Evolutionary conservation across 2,113 vertebrate genomes (phyloP), one percentile per base, ranked within the genome.

Genomic region (Trematocara marginatum): DNA sequence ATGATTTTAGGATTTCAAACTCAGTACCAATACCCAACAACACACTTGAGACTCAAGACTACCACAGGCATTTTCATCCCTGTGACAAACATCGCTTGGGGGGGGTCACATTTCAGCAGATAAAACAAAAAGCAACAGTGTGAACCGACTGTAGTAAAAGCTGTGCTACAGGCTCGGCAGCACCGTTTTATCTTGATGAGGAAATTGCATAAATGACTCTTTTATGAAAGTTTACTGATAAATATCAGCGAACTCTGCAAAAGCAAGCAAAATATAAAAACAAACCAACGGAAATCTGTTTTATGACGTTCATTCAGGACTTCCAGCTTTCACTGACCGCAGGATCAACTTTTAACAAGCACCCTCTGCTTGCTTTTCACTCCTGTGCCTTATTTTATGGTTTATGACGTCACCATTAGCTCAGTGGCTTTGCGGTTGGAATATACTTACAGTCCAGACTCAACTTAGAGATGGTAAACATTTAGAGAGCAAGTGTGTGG

Each of bases 381-480:
- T 66, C 45, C 82, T 26, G 40, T 0, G 26, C 29, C 83, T 84
- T 53, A 31, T 47, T 89, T 79, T n/a, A 84, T 45, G 23, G 1
- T 49, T 3, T 42, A 45, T 69, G 66, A 81, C 78, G 54, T 86
- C 83, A 85, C 4, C 83, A 45, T 61, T 42, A 82, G 80, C 91
- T 87, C 85, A 42, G 56, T 31, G 49, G 23, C 31, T 29, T 76
- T 78, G 87, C 38, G 91, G 87, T 80, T 6, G n/a, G 84, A 89
- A 79, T 88, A 90, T 85, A 84, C 89, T 92, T 79, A 64, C 82
- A 88, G 42, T 42, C 42, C 83, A 84, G 74, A 82, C 82, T 81
- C 71, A 5, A 16, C 76, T 61, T 23, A 16, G 82, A 79, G 76
- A 78, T 10, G 88, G 78, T 82, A 69, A 81, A 79, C 47, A 4